Percentiles rank a stretch among this genome's conserved stretches.
Conservation (phyloP, 2,797 vertebrate genomes). For the Crenichthys baileyi region DNA sequence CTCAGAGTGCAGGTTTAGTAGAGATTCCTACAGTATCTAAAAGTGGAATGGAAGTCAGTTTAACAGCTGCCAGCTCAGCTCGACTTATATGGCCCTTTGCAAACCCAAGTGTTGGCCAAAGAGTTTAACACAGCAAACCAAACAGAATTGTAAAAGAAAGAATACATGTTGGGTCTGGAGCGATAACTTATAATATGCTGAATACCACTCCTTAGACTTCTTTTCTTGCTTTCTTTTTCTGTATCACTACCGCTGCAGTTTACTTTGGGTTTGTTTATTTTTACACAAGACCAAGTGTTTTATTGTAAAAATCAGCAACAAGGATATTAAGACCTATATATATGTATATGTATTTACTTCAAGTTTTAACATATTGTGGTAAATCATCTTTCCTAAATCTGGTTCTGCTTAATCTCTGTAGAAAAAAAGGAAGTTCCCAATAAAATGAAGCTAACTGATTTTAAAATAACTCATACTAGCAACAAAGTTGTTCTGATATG, state of each 20-base stretch:
- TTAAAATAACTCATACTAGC: not conserved
- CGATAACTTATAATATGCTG: not conserved
- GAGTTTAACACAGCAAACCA: not conserved
- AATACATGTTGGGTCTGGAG: not conserved
- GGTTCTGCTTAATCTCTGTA: not conserved
- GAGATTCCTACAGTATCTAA: conserved; percentile 4
- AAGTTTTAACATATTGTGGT: not conserved
- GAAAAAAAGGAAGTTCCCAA: not conserved
- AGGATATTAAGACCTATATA: not conserved
- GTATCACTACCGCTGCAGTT: not conserved
- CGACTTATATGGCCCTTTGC: not conserved
- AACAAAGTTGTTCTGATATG: conserved; percentile 13
- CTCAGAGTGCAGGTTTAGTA: not conserved
- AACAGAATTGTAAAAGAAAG: not conserved
- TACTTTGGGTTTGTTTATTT: not conserved
- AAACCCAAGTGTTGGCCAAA: not conserved
- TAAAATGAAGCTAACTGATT: not conserved
- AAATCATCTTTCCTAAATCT: not conserved
- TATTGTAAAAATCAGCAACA: not conserved
- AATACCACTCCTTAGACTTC: not conserved
- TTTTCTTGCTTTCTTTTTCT: not conserved
- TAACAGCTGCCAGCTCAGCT: not conserved
- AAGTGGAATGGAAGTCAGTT: not conserved
- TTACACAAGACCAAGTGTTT: not conserved
- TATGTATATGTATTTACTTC: not conserved